phyloP scores from a whole-genome alignment of 2,888 invertebrate species.

The Patella depressa region DNA sequence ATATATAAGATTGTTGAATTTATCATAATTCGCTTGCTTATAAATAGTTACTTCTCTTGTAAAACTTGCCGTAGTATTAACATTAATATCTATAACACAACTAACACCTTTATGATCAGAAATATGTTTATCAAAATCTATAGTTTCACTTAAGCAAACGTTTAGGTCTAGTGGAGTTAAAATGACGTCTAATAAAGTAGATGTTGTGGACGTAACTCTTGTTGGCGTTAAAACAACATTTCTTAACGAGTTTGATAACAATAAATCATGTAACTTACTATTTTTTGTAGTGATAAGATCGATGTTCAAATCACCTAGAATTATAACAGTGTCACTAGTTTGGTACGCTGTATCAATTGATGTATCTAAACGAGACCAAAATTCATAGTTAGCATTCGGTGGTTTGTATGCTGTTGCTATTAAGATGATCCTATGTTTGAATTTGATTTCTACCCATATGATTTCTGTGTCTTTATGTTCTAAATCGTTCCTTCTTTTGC shows the following conservation, averaged over 20 bases:
- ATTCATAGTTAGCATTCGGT: neutral
- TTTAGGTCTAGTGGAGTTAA: neutral
- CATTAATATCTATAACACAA: too few relatives aligned
- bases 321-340: neutral
- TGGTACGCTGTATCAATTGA: neutral
- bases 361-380: neutral
- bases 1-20: neutral
- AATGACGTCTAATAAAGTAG: neutral
- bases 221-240: neutral
- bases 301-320: neutral
- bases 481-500: neutral
- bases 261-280: neutral
- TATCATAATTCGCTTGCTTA: neutral
- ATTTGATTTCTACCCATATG: neutral
- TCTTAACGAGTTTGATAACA: neutral
- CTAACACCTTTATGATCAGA: neutral
- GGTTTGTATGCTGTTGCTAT: neutral
- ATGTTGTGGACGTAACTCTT: neutral
- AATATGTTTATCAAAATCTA: neutral
- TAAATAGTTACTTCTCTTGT: neutral
- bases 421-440: neutral
- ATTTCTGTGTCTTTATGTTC: neutral
- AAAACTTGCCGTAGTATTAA: neutral
- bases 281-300: neutral
- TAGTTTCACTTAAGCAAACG: neutral